These are phyloP conservation scores for Girardia tigrina DNA, from an alignment of 2,888 invertebrate genomes.

Conservation along the genomic window DNA sequence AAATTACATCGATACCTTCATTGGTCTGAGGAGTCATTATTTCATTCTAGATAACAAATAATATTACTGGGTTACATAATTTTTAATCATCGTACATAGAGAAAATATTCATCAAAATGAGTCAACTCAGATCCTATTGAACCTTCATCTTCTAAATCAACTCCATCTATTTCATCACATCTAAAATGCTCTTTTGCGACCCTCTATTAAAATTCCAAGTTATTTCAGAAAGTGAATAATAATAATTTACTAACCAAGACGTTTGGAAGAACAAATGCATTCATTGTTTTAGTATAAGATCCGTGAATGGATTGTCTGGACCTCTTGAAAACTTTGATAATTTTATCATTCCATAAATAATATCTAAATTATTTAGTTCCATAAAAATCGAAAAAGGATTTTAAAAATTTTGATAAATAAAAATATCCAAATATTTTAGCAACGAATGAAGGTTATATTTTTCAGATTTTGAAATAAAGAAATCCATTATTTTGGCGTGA, in stretches of 20 bases:
- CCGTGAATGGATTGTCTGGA: neutral
- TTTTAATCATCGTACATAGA: neutral
- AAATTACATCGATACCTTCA: neutral
- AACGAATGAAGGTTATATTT: no score
- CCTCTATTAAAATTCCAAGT: neutral
- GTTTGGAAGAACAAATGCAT: neutral
- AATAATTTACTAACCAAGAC: neutral
- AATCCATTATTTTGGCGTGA: no score
- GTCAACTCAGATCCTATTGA: neutral
- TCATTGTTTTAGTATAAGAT: neutral
- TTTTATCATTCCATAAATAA: conserved; percentile 13
- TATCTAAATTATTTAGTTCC: neutral
- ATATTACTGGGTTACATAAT: neutral
- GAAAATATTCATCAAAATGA: conserved; percentile 6
- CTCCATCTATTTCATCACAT: neutral
- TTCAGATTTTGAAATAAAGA: no score
- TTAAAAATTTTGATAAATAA: no score
- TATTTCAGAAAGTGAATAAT: neutral
- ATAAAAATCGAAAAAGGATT: no score
- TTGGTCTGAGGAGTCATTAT: conserved; percentile 7
- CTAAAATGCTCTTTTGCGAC: neutral
- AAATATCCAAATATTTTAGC: no score
- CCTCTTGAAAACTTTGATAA: neutral
- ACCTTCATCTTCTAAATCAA: neutral
- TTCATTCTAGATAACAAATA: conserved; percentile 2